Percentiles rank a stretch among this genome's conserved stretches.
Evolutionary conservation across 2,888 invertebrate species (phyloP).

Genomic region (Stenodema calcarata): DNA sequence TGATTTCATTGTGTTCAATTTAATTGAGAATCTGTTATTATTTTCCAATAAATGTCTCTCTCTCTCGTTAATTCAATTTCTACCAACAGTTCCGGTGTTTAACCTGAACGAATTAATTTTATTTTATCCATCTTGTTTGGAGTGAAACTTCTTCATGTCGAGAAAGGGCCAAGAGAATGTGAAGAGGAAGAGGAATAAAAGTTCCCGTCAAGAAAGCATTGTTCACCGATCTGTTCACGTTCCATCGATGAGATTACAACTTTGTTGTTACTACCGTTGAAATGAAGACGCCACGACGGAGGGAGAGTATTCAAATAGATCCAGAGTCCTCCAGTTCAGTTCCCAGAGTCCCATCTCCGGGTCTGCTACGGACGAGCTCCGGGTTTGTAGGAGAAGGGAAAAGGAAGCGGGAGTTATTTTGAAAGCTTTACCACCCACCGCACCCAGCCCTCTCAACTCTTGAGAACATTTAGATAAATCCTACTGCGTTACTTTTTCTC

Average conservation of each 20-base stretch:
- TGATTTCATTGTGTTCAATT: too few relatives aligned
- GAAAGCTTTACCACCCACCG: conserved; percentile 2
- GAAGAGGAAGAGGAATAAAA: not conserved
- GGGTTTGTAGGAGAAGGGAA: not conserved
- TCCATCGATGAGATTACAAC: not conserved
- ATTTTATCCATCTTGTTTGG: not conserved
- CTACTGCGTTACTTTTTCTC: not conserved
- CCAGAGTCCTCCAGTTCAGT: not conserved
- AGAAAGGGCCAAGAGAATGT: not conserved
- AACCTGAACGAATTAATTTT: not conserved
- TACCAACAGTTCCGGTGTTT: too few relatives aligned
- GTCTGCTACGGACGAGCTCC: not conserved
- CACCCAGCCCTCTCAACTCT: not conserved
- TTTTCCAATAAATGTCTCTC: too few relatives aligned
- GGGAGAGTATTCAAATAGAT: not conserved
- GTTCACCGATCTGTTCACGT: not conserved
- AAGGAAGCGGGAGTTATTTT: not conserved
- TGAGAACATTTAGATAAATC: conserved; percentile 22
- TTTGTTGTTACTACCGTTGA: not conserved
- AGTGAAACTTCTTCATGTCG: not conserved
- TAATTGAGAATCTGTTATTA: too few relatives aligned
- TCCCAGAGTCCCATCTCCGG: not conserved
- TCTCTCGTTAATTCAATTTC: too few relatives aligned
- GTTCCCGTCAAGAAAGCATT: not conserved
- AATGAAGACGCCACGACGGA: not conserved